These are phyloP conservation scores for Hyperoodon ampullatus DNA, from an alignment of 2,113 vertebrate genomes.

Conservation along the genomic window DNA sequence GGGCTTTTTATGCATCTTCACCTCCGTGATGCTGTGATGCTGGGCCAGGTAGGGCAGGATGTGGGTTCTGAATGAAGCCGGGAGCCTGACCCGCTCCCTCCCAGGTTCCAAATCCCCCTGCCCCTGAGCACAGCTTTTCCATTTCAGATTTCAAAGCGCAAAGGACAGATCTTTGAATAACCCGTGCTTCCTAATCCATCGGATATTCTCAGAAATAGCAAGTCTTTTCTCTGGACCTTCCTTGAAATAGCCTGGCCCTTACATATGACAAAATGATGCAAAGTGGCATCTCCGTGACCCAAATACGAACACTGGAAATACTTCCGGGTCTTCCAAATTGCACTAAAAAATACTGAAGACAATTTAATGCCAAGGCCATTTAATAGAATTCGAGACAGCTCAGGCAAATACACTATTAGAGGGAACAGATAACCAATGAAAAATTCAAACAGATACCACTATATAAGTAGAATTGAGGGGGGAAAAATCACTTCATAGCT, in stretches of 20 bases:
- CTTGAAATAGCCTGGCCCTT: neutral
- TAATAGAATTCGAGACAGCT: neutral
- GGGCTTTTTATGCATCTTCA: neutral
- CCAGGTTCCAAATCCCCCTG: neutral
- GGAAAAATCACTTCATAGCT: constrained; percentile 32
- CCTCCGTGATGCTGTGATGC: neutral
- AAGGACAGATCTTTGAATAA: neutral
- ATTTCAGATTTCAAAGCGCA: neutral
- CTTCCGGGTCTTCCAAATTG: neutral
- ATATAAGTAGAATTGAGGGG: constrained; percentile 53
- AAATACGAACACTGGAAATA: neutral
- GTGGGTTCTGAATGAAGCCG: neutral
- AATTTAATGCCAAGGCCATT: neutral
- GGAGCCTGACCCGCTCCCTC: neutral
- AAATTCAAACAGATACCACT: constrained; percentile 16
- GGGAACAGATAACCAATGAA: constrained; percentile 34
- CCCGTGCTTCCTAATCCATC: neutral
- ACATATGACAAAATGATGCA: neutral
- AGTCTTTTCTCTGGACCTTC: neutral
- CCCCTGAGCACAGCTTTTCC: neutral
- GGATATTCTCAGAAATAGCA: neutral
- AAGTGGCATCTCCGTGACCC: neutral
- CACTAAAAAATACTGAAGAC: neutral
- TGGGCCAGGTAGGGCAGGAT: too few species aligned
- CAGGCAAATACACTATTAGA: neutral